These are phyloP conservation scores for Ophioderma brevispina DNA, from an alignment of 35 echinoderm and acorn worm species.

Conservation along the genomic window DNA sequence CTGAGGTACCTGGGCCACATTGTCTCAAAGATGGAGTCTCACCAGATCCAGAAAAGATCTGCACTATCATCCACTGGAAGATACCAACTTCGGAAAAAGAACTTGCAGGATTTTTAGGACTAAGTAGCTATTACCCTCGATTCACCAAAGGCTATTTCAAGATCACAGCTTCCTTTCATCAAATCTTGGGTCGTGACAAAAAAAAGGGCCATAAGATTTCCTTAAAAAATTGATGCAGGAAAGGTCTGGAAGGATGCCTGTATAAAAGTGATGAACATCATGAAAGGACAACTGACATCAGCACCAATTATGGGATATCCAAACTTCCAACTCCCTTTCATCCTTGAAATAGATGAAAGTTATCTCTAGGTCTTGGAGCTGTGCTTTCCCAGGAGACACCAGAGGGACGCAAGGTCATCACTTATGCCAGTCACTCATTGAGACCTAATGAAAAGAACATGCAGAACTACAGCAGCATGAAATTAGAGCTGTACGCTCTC, in stretches of 20 bases:
- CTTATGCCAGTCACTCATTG: conserved; percentile 63
- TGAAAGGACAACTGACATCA: conserved; percentile 17
- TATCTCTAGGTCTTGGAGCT: conserved; percentile 61
- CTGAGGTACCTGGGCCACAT: conserved; percentile 54
- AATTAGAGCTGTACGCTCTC: conserved; percentile 59
- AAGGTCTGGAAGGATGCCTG: conserved; percentile 21
- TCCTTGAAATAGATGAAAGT: conserved; percentile 58
- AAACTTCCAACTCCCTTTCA: conserved; percentile 47
- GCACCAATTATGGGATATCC: conserved; percentile 56
- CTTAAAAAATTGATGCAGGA: neutral
- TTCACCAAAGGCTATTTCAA: conserved; percentile 58
- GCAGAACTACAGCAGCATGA: conserved; percentile 68
- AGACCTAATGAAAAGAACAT: conserved; percentile 52
- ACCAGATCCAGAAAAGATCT: conserved; percentile 58
- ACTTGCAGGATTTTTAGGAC: conserved; percentile 57
- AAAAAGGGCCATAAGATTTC: neutral
- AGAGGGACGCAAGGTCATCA: neutral
- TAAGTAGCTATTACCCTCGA: conserved; percentile 66
- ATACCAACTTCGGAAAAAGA: conserved; percentile 41
- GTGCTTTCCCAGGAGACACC: conserved; percentile 64
- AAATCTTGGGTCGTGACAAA: conserved; percentile 20
- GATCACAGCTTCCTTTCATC: conserved; percentile 69
- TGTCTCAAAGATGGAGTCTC: conserved; percentile 15
- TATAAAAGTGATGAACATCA: neutral
- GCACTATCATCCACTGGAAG: conserved; percentile 48